phyloP scores from a whole-genome alignment of 1,140 invertebrate genomes.

The Brachionus rubens region DNA sequence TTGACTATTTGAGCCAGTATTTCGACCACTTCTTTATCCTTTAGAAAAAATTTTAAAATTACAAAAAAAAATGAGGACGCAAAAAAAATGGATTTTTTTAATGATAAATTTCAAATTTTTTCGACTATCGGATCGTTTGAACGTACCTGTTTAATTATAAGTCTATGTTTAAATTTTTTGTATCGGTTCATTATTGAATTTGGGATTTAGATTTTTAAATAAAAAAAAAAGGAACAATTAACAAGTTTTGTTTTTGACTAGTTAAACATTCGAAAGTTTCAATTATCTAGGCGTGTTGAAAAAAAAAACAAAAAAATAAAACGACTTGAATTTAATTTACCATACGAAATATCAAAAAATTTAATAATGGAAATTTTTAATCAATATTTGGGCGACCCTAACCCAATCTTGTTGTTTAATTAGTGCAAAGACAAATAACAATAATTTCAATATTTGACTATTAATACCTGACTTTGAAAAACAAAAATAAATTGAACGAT shows the following conservation, averaged over 20 bases:
- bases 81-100: background rate
- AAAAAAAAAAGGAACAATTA: too few relatives aligned
- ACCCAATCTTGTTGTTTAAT: background rate
- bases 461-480: background rate
- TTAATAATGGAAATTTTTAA: slow-evolving; percentile 9
- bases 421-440: too few relatives aligned
- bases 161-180: slow-evolving; percentile 38
- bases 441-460: too few relatives aligned
- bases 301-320: too few relatives aligned
- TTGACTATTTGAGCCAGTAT: slow-evolving; percentile 25
- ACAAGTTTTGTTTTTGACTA: too few relatives aligned
- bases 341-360: background rate
- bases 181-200: slow-evolving; percentile 10
- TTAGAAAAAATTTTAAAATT: background rate
- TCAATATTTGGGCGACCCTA: background rate
- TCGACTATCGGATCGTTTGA: background rate
- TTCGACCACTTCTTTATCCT: slow-evolving; percentile 10
- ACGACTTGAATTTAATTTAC: too few relatives aligned
- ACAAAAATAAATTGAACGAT: slow-evolving; percentile 19
- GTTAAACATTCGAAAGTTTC: too few relatives aligned
- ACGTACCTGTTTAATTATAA: slow-evolving; percentile 38
- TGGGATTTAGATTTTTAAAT: too few relatives aligned
- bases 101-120: slow-evolving; percentile 30
- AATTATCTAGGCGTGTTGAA: too few relatives aligned
- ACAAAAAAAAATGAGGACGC: background rate